phyloP scores from a whole-genome alignment of 2,888 invertebrate genomes.

The Willowsia nigromaculata region DNA sequence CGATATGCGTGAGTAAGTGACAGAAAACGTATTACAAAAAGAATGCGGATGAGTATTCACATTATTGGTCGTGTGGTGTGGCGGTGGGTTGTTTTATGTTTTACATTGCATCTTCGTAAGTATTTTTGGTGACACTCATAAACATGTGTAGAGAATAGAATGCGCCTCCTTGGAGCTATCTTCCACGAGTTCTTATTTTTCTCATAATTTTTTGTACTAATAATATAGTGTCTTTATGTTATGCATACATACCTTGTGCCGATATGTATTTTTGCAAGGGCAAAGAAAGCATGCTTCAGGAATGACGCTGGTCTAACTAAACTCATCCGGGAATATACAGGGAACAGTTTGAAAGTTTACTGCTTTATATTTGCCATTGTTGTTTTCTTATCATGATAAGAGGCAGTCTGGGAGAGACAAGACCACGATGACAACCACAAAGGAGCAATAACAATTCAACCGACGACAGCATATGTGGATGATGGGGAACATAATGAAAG shows the following conservation, averaged over 20 bases:
- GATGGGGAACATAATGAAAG: constrained; percentile 1
- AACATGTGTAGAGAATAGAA: constrained; percentile 34
- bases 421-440: constrained; percentile 30
- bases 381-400: neutral
- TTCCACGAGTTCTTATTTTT: neutral
- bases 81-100: neutral
- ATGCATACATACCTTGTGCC: neutral
- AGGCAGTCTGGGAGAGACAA: neutral
- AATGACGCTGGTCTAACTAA: no score
- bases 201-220: neutral
- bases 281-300: no score
- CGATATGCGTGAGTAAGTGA: constrained; percentile 35
- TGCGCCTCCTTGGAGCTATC: neutral
- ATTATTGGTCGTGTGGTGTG: neutral
- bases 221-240: no score
- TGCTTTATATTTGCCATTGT: neutral
- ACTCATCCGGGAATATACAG: neutral
- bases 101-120: neutral
- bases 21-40: neutral
- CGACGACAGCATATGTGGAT: constrained; percentile 46
- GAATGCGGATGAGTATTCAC: neutral
- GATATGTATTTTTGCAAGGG: no score
- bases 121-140: constrained; percentile 45
- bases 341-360: neutral
- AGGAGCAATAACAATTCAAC: constrained; percentile 43